Conservation (phyloP, 2,888 invertebrate genomes). For the Deilephila elpenor region DNA sequence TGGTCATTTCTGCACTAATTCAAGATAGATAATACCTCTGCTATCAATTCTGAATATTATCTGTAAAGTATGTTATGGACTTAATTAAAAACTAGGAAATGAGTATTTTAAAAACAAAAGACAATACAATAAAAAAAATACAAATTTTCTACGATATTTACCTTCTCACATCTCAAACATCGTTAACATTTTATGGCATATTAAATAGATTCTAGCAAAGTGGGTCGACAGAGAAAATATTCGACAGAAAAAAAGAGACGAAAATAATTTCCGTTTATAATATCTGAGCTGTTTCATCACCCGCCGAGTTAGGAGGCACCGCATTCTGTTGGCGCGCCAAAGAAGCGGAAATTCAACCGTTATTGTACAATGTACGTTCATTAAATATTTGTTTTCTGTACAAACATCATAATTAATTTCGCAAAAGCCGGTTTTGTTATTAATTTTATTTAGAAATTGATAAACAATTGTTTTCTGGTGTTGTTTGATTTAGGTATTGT, state of each 20-base stretch:
- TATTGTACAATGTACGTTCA: conserved; percentile 15
- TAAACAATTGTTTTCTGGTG: neutral
- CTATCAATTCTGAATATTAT: too few relatives aligned
- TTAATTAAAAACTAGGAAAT: too few relatives aligned
- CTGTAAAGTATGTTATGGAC: too few relatives aligned
- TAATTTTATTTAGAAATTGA: neutral
- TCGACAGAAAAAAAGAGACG: neutral
- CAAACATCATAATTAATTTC: conserved; percentile 18
- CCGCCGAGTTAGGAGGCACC: conserved; percentile 9
- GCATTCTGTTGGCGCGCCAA: conserved; percentile 16
- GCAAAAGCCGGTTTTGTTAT: conserved; percentile 1
- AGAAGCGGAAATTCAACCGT: conserved; percentile 21
- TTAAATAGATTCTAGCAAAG: conserved; percentile 2
- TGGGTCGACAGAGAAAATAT: neutral
- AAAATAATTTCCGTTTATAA: conserved; percentile 17
- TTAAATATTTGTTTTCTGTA: conserved; percentile 7
- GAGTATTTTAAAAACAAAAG: neutral
- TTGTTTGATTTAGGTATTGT: too few relatives aligned
- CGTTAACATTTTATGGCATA: conserved; percentile 6
- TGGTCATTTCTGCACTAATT: too few relatives aligned
- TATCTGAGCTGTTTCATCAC: conserved; percentile 3
- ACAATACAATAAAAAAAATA: neutral
- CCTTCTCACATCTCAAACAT: neutral
- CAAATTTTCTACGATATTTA: neutral
- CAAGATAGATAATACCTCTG: too few relatives aligned